Conservation (phyloP, 2,797 vertebrate species). For the Emys orbicularis region DNA sequence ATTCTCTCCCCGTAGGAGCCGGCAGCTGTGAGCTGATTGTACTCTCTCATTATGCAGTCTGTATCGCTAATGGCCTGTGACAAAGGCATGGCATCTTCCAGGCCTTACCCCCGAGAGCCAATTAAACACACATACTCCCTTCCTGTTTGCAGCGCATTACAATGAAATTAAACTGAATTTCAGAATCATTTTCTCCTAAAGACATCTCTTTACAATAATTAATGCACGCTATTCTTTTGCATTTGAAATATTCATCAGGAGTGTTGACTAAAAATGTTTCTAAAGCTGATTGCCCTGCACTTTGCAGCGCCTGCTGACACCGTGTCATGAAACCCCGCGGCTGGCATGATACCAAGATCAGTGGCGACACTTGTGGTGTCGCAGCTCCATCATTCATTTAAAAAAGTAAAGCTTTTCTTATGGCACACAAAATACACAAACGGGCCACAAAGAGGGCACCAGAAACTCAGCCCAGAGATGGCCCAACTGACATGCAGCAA, state of each 20-base stretch:
- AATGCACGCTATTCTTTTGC: conserved; percentile 78
- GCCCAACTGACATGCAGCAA: accelerated
- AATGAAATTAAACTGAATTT: conserved; percentile 85
- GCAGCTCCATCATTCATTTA: not conserved
- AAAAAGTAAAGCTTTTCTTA: conserved; percentile 26
- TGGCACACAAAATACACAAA: conserved; percentile 18
- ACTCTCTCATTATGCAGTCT: conserved; percentile 91
- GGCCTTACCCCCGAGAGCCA: conserved; percentile 93
- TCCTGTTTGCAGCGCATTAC: conserved; percentile 81
- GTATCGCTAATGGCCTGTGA: conserved; percentile 96
- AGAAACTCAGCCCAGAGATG: conserved; percentile 5
- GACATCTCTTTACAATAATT: conserved; percentile 84
- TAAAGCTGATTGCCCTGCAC: conserved; percentile 39
- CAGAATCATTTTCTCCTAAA: conserved; percentile 83
- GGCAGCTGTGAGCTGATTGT: conserved; percentile 93
- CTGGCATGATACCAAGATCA: not conserved
- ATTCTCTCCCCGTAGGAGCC: conserved; percentile 80
- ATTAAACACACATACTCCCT: conserved; percentile 91
- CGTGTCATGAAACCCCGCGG: not conserved
- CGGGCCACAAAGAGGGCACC: conserved; percentile 3
- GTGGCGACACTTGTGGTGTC: not conserved
- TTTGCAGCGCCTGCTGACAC: not conserved
- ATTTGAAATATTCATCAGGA: conserved; percentile 75
- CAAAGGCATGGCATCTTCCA: conserved; percentile 91
- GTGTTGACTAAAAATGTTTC: conserved; percentile 35